phyloP scores from a whole-genome alignment of 1,140 invertebrate species.

The Caenorhabditis tropicalis region DNA sequence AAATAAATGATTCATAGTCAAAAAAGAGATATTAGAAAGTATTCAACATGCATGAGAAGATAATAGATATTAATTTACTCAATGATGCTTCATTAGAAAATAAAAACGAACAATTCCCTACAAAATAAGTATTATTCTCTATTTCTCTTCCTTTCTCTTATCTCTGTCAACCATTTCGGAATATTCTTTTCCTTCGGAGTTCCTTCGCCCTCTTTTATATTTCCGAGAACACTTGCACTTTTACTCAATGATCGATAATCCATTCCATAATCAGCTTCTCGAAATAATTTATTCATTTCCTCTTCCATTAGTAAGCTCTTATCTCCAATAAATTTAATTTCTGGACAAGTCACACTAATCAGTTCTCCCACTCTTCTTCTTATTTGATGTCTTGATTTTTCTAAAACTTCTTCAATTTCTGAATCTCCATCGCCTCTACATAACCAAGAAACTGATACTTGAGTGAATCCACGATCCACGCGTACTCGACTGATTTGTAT shows the following conservation, averaged over 20 bases:
- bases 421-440: slow-evolving; percentile 7
- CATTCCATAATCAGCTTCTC: slow-evolving; percentile 2
- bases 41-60: too few relatives aligned
- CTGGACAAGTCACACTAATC: background rate
- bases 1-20: background rate
- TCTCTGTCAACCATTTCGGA: background rate
- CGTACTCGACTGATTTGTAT: slow-evolving; percentile 14
- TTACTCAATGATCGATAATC: slow-evolving; percentile 13
- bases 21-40: too few relatives aligned
- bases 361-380: background rate
- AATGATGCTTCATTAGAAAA: too few relatives aligned
- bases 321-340: slow-evolving; percentile 11
- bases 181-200: background rate
- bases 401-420: background rate
- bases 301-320: background rate
- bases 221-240: background rate
- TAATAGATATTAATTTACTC: too few relatives aligned
- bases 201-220: background rate
- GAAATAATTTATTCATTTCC: slow-evolving; percentile 12
- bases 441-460: slow-evolving; percentile 10
- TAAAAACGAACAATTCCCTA: background rate
- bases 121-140: background rate
- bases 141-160: background rate
- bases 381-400: background rate
- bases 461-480: slow-evolving; percentile 9